Conservation (phyloP, 2,888 invertebrate species). For the Melinaea marsaeus region DNA sequence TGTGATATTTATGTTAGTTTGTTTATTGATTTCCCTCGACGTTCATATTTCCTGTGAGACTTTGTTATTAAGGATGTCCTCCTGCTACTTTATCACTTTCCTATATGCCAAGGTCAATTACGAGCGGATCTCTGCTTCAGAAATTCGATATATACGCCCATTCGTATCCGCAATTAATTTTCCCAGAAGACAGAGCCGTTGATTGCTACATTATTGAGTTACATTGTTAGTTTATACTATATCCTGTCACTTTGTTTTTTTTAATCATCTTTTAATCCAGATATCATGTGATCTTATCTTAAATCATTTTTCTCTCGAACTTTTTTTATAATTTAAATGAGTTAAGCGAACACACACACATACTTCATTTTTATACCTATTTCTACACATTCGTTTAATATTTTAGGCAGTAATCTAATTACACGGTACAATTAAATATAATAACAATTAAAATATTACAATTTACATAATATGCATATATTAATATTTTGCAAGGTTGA, state of each 20-base stretch:
- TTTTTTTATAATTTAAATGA: no score
- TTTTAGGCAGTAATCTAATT: no score
- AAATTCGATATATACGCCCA: conserved; percentile 32
- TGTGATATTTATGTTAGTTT: no score
- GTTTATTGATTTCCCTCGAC: no score
- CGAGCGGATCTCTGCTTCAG: conserved; percentile 40
- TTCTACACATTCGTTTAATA: no score
- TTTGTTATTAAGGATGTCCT: conserved; percentile 2
- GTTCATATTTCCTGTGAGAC: not conserved
- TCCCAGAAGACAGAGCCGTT: conserved; percentile 29
- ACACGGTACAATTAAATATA: not conserved
- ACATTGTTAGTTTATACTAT: not conserved
- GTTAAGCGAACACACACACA: no score
- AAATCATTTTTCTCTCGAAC: no score
- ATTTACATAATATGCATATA: conserved; percentile 35
- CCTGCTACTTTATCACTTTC: conserved; percentile 21
- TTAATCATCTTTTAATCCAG: no score
- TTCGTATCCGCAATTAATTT: conserved; percentile 21
- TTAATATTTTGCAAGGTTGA: conserved; percentile 61
- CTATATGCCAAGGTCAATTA: conserved; percentile 47
- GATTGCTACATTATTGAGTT: conserved; percentile 22
- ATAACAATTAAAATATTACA: not conserved
- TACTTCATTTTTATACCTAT: no score
- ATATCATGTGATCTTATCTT: no score
- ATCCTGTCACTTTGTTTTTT: no score